Percentiles rank a stretch among this genome's conserved stretches.
Conservation (phyloP, 2,797 vertebrate species). For the Salarias fasciatus region DNA sequence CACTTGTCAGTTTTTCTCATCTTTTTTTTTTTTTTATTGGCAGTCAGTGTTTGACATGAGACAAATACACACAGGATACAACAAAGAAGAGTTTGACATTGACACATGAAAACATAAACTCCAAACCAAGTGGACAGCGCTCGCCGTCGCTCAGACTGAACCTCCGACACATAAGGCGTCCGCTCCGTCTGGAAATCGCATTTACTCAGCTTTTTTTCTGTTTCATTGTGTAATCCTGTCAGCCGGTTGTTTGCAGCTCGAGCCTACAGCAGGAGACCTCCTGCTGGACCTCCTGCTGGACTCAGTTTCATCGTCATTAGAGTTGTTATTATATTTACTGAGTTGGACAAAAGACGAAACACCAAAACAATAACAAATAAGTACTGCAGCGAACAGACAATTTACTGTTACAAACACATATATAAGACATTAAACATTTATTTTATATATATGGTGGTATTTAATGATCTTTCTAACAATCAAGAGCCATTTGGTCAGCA, state of each 20-base stretch:
- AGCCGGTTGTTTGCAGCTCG: conserved; percentile 12
- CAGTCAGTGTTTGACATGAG: conserved; percentile 66
- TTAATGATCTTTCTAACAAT: conserved; percentile 49
- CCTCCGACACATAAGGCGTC: conserved; percentile 31
- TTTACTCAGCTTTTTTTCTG: conserved; percentile 23
- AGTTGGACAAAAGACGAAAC: conserved; percentile 64
- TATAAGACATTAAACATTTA: conserved; percentile 66
- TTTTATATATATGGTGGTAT: conserved; percentile 61
- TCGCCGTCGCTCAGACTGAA: conserved; percentile 32
- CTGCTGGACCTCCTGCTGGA: too few relatives aligned
- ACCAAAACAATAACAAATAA: conserved; percentile 68
- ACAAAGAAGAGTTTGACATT: conserved; percentile 51
- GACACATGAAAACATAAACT: conserved; percentile 53
- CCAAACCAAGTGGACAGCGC: conserved; percentile 31
- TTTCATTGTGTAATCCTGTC: conserved; percentile 32
- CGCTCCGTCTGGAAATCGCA: conserved; percentile 27
- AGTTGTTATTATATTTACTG: conserved; percentile 56
- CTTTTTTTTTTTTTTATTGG: conserved; percentile 76
- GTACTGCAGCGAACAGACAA: conserved; percentile 59
- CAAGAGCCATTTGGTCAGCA: conserved; percentile 43
- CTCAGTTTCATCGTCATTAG: conserved; percentile 45
- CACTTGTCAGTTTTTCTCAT: conserved; percentile 23
- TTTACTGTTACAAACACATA: conserved; percentile 63
- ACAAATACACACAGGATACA: conserved; percentile 62
- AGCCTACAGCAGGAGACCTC: conserved; percentile 33